These are phyloP conservation scores for Mastacembelus armatus DNA, from an alignment of 2,797 vertebrate species.

Conservation along the genomic window DNA sequence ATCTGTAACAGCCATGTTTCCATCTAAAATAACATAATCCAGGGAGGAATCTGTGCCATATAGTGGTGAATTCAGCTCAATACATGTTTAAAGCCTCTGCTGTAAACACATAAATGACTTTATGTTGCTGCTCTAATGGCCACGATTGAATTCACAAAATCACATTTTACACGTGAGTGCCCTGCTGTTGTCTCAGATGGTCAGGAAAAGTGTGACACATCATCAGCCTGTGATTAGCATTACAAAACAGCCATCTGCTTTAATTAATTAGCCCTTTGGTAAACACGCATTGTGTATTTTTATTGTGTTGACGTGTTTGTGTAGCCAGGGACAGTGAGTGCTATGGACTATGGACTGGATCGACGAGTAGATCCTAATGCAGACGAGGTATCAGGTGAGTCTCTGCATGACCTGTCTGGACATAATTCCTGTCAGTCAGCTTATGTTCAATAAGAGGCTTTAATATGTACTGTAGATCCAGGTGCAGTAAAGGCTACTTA, in stretches of 20 bases:
- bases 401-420: conserved; percentile 46
- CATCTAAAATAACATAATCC: neutral
- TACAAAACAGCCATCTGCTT: conserved; percentile 51
- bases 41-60: neutral
- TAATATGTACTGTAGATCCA: conserved; percentile 44
- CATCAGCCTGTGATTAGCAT: conserved; percentile 48
- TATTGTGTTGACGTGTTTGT: conserved; percentile 26
- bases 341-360: conserved; percentile 91
- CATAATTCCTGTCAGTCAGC: conserved; percentile 64
- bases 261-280: conserved; percentile 37
- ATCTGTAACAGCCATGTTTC: too few species aligned
- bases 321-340: conserved; percentile 90
- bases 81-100: neutral
- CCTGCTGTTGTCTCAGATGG: conserved; percentile 13
- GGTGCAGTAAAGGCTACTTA: conserved; percentile 9
- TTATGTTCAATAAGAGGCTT: conserved; percentile 78
- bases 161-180: neutral
- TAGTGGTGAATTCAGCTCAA: neutral
- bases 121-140: neutral
- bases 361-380: conserved; percentile 88
- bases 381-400: conserved; percentile 94
- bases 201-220: conserved; percentile 11
- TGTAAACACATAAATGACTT: neutral
- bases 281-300: conserved; percentile 35
- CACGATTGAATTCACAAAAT: neutral